phyloP scores from a whole-genome alignment of 2,888 invertebrate genomes.

The Philhelius pedissequus region DNA sequence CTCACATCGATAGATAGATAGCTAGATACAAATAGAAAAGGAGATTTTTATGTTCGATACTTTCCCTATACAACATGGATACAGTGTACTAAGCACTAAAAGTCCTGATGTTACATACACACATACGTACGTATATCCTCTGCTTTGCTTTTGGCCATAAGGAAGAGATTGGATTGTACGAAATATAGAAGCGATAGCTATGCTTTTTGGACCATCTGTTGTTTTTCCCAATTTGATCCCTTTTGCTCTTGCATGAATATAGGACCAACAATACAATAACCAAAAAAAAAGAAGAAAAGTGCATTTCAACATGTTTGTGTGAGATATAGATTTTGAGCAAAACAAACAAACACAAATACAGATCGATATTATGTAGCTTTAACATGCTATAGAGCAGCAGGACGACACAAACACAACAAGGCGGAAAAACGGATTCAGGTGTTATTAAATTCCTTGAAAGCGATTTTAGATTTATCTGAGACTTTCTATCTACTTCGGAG shows the following conservation, averaged over 20 bases:
- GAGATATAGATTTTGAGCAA: neutral
- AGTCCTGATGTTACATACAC: too few relatives aligned
- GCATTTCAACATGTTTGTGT: conserved; percentile 2
- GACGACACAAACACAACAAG: neutral
- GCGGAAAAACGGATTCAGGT: conserved; percentile 46
- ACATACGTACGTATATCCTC: too few relatives aligned
- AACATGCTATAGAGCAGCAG: neutral
- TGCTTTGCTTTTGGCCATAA: neutral
- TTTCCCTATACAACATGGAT: neutral
- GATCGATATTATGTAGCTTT: neutral
- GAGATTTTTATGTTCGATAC: conserved; percentile 1
- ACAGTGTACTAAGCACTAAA: neutral
- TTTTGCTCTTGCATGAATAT: neutral
- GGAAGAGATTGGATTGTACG: conserved; percentile 18
- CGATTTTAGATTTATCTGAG: conserved; percentile 32
- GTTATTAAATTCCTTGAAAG: conserved; percentile 57
- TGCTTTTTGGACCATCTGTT: conserved; percentile 53
- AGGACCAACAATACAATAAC: neutral
- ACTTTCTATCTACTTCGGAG: neutral
- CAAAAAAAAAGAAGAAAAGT: neutral
- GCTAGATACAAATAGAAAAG: neutral
- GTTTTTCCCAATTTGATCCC: conserved; percentile 1
- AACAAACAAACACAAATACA: conserved; percentile 5
- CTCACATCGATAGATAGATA: neutral
- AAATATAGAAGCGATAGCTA: conserved; percentile 1